Base-by-base conservation (phyloP, 2,888 invertebrate genomes). In the Hirtodrosophila cameraria region DNA sequence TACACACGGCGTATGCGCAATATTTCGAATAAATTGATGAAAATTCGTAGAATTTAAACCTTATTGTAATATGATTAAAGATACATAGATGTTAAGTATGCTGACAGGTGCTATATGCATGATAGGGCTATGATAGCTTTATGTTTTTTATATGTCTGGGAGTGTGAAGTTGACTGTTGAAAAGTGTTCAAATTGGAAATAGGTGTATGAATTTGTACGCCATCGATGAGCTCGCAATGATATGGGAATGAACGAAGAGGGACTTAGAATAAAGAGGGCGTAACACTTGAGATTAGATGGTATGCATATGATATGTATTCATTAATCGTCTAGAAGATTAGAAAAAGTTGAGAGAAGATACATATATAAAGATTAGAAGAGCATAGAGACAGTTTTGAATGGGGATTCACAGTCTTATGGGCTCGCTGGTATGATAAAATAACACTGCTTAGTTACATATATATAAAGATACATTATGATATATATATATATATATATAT, bases 241-340 rank as follows among this genome's bases (percentile, higher is more conserved):
- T 60, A 63, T 64, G 64, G 53, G 43, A 55, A 46, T 69, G 75
- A 52, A 36, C 39, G 70, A n/a, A n/a, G 58, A 30, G 18, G 70
- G 41, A 20, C 20, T n/a, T 30, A 13, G 54, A 62, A 54, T 64
- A 62, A 48, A 49, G n/a, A n/a, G 67, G 72, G 50, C 80, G 63
- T 64, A 79, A 79, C 74, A 62, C 75, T 60, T 82, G 73, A 69
- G 27, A 54, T 61, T 46, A 55, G 62, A 71, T 75, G 84, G 42
- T 79, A 79, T 83, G 80, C 74, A 67, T 67, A 77, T 84, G 85
- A 79, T 68, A 81, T 80, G 74, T 81, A 76, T 75, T 86, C 87
- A 84, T 88, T 88, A 88, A 79, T 90, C 90, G 89, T 90, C 90
- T 90, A 90, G 88, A 90, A 89, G 89, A 88, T 88, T 78, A 86